Evolutionary conservation across 2,888 invertebrate genomes (phyloP).

Genomic region (Tethea ocularis): DNA sequence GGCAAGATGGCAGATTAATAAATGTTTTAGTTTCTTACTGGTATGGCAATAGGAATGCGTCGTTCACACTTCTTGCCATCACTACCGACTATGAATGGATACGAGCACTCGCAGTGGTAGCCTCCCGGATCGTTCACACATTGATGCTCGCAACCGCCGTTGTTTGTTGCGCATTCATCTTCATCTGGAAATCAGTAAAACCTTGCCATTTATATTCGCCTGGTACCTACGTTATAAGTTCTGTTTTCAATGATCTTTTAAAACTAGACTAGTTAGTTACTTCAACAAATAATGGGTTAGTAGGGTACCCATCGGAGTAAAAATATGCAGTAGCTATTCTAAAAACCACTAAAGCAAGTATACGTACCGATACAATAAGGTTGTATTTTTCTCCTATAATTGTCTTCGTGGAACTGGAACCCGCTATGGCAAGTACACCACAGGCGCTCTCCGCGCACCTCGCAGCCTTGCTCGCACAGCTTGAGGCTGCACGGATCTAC

Average conservation of each 20-base stretch:
- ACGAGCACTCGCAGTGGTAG: constrained; percentile 83
- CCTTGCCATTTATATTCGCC: neutral
- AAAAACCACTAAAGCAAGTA: constrained; percentile 7
- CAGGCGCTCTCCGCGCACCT: constrained; percentile 83
- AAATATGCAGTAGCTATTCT: neutral
- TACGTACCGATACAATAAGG: constrained; percentile 85
- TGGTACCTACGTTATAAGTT: neutral
- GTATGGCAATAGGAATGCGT: constrained; percentile 51
- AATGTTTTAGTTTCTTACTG: constrained; percentile 43
- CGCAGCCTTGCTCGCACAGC: constrained; percentile 87
- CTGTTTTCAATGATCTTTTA: too few species aligned
- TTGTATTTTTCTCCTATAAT: constrained; percentile 81
- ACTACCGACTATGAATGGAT: constrained; percentile 77
- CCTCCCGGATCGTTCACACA: constrained; percentile 86
- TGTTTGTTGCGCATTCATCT: constrained; percentile 82
- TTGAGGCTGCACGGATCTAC: constrained; percentile 86
- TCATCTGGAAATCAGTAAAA: constrained; percentile 67
- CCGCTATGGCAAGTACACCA: constrained; percentile 87
- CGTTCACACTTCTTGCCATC: constrained; percentile 85
- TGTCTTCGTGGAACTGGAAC: constrained; percentile 84
- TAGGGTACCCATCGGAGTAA: neutral
- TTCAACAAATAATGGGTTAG: too few species aligned
- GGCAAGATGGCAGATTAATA: too few species aligned
- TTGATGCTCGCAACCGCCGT: constrained; percentile 86
- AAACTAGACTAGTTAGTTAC: too few species aligned